Percentiles rank a stretch among this genome's conserved stretches.
phyloP scores from a whole-genome alignment of 2,113 vertebrate species.

The Ophthalmolycus amberensis region DNA sequence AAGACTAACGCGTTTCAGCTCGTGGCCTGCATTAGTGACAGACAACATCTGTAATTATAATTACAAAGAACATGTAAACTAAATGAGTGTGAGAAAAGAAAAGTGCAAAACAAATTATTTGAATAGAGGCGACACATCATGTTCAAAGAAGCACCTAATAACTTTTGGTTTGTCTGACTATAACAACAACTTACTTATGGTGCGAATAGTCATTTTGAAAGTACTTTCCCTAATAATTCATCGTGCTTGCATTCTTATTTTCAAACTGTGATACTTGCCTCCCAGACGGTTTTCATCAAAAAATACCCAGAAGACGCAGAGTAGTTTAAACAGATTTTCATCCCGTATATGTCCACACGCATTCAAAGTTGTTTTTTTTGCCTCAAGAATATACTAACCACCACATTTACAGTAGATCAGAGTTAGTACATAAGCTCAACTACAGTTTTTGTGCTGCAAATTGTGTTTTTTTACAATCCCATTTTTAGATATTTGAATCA shows the following conservation, averaged over 20 bases:
- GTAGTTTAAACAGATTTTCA: slow-evolving; percentile 1
- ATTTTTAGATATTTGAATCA: background rate
- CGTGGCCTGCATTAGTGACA: background rate
- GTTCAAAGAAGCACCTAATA: background rate
- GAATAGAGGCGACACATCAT: background rate
- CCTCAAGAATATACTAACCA: background rate
- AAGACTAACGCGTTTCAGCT: background rate
- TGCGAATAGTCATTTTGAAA: background rate
- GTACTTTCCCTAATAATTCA: background rate
- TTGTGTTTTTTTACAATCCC: background rate
- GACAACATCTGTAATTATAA: background rate
- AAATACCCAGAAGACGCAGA: background rate
- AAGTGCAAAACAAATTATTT: background rate
- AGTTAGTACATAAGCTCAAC: background rate
- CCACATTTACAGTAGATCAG: background rate
- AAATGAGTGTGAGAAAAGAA: background rate
- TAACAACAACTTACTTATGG: background rate
- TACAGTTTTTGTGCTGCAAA: background rate
- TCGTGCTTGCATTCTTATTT: slow-evolving; percentile 2
- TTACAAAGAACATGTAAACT: background rate
- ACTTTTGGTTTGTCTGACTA: background rate
- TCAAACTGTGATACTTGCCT: slow-evolving; percentile 3
- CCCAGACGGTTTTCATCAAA: background rate
- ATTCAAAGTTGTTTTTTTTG: background rate
- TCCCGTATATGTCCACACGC: background rate